Percentiles rank a stretch among this genome's conserved stretches.
Evolutionary conservation across 2,113 vertebrate genomes (phyloP).

Genomic region (Silurus meridionalis): DNA sequence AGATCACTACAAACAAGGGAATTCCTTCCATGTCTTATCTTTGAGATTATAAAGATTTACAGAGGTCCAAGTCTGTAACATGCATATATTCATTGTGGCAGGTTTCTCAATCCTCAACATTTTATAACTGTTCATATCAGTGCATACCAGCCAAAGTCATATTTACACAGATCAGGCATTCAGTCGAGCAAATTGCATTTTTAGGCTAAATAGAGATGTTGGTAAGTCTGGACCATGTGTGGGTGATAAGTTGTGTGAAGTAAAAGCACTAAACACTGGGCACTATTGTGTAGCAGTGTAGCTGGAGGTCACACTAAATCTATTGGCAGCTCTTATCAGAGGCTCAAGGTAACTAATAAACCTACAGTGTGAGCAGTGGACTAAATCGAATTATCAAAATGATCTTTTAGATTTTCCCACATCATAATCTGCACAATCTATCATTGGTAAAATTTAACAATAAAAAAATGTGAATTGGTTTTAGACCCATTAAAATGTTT

Average conservation of each 20-base stretch:
- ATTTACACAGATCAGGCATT: not conserved
- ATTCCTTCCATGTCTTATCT: slow-evolving; percentile 22
- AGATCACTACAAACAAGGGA: not conserved
- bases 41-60: not conserved
- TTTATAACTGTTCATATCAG: not conserved
- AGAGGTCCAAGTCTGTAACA: not conserved
- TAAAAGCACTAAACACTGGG: slow-evolving; percentile 43
- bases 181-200: slow-evolving; percentile 19
- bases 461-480: not conserved
- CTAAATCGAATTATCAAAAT: slow-evolving; percentile 51
- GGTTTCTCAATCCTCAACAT: slow-evolving; percentile 3
- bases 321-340: slow-evolving; percentile 56
- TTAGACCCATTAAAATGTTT: not conserved
- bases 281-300: slow-evolving; percentile 50
- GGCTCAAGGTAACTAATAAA: slow-evolving; percentile 57
- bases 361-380: not conserved
- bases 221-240: slow-evolving; percentile 24
- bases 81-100: not conserved
- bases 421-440: not conserved
- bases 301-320: slow-evolving; percentile 44
- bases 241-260: slow-evolving; percentile 4
- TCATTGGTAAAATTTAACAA: not conserved
- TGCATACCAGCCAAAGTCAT: slow-evolving; percentile 15
- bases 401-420: not conserved
- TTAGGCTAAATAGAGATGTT: slow-evolving; percentile 34